Conservation (phyloP, 2,113 vertebrate species). For the Panthera leo region DNA sequence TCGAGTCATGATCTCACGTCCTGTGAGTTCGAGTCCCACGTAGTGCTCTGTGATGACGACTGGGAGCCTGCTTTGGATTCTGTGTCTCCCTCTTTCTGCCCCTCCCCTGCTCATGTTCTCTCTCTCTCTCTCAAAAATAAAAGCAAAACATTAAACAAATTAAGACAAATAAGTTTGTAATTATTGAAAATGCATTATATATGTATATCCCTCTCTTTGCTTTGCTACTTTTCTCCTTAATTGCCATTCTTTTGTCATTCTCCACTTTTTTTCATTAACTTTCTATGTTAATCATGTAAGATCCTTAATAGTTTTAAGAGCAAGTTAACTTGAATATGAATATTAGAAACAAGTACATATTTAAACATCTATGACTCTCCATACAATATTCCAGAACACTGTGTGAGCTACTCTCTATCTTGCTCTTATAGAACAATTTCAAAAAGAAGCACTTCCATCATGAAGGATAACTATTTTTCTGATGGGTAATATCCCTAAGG, state of each 20-base stretch:
- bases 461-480: background rate
- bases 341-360: background rate
- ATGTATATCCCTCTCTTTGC: background rate
- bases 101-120: background rate
- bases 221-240: background rate
- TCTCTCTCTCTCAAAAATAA: too few species aligned
- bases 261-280: background rate
- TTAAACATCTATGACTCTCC: background rate
- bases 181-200: background rate
- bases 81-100: background rate
- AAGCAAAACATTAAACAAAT: background rate
- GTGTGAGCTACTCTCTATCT: background rate
- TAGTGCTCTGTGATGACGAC: too few species aligned
- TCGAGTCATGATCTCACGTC: background rate
- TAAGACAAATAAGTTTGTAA: background rate
- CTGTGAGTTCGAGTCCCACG: too few species aligned
- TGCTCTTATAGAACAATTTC: background rate
- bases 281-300: background rate
- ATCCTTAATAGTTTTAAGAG: background rate
- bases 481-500: background rate
- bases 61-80: background rate
- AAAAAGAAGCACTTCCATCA: background rate
- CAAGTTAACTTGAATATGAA: background rate
- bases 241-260: background rate
- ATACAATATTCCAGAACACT: background rate